Base-by-base conservation (phyloP, 2,888 invertebrate species). In the Pharmacophagus antenor region DNA sequence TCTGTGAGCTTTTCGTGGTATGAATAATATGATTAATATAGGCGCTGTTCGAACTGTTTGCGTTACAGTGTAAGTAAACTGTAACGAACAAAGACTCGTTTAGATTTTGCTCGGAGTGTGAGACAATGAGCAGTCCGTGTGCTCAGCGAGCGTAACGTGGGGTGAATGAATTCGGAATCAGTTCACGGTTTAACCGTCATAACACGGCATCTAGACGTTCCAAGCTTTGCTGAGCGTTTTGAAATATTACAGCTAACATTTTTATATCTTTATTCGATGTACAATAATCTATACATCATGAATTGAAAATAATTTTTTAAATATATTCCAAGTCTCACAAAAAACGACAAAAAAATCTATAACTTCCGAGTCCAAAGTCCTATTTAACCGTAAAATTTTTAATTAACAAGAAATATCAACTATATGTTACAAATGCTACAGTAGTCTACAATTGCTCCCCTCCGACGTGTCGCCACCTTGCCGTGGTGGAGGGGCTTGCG, bases 21-120 rank as follows among this genome's bases (percentile, higher is more conserved):
- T 75, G 80, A 77, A 78, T 76, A 76, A 79, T 79, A 74, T 74
- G 75, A 78, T 80, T 78, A 76, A 83, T 84, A 81, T 80, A 80
- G 76, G 83, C 80, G 76, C 76, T 81, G 79, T 79, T 82, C 75
- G 76, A 77, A 77, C 74, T 77, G 79, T 82, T 77, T 77, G 65
- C 73, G 76, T 77, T 81, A 84, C 83, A 82, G 67, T 84, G 85
- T 86, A 79, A 70, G 77, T 69, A 80, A 83, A 81, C 69, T 82
- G 81, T 82, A 80, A 73, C 79, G 73, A 84, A 88, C 88, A 88
- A 88, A 88, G 88, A 85, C 82, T 83, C 81, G 79, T 87, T 87
- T 80, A 74, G 71, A 77, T 82, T 79, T 77, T 69, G 82, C 74
- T 73, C 73, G 71, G 69, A 62, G 72, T 77, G 80, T 77, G 79